Evolutionary conservation across 2,113 vertebrate genomes (phyloP).

Genomic region (Ondatra zibethicus): DNA sequence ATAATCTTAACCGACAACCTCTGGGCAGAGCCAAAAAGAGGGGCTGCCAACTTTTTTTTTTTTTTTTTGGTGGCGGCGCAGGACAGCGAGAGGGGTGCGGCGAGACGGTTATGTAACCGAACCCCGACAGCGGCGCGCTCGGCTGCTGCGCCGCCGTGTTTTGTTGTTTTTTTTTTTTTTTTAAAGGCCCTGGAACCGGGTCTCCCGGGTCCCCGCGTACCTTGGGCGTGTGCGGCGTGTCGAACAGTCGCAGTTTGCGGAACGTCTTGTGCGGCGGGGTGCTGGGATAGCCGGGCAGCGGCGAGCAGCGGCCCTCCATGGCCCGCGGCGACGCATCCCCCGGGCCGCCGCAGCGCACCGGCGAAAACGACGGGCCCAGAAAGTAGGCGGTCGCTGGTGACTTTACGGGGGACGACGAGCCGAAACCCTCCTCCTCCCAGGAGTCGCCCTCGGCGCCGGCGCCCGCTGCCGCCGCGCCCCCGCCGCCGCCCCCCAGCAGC

Average conservation of each 20-base stretch:
- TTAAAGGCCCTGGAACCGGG: constrained; percentile 6
- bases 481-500: constrained; percentile 78
- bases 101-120: constrained; percentile 74
- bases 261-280: constrained; percentile 98
- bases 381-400: constrained; percentile 87
- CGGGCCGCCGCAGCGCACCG: constrained; percentile 79
- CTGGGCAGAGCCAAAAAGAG: constrained; percentile 64
- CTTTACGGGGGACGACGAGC: constrained; percentile 90
- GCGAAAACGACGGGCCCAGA: constrained; percentile 88
- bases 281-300: constrained; percentile 92
- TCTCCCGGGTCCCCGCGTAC: constrained; percentile 81
- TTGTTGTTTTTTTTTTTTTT: neutral
- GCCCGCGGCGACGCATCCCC: constrained; percentile 77
- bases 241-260: constrained; percentile 95
- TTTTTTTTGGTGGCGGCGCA: neutral
- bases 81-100: constrained; percentile 9
- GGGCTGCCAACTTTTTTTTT: constrained; percentile 57
- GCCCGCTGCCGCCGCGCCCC: constrained; percentile 86
- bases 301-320: constrained; percentile 87
- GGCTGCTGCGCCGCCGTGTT: neutral
- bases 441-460: constrained; percentile 91
- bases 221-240: constrained; percentile 98
- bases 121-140: neutral
- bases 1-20: constrained; percentile 81
- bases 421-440: constrained; percentile 93